phyloP scores from a whole-genome alignment of 2,113 vertebrate species.

The Protomyctophum bolini region DNA sequence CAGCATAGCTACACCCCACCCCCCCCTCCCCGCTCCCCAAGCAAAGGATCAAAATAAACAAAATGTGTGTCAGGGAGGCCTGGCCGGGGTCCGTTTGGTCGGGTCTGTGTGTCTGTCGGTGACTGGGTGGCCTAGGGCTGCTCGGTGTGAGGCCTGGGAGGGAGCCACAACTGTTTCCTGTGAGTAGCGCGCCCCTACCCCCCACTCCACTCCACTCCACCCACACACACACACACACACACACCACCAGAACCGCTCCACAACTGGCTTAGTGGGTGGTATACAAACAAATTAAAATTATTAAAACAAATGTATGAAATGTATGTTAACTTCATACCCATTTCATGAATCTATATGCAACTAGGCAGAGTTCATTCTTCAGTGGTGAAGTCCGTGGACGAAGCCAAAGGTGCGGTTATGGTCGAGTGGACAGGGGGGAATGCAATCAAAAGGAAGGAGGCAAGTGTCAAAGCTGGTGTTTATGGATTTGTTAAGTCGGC shows the following conservation, averaged over 20 bases:
- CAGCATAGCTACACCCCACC: neutral
- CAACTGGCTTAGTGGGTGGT: constrained; percentile 81
- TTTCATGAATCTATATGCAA: no score
- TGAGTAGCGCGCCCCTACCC: constrained; percentile 69
- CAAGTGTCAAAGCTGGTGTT: constrained; percentile 20
- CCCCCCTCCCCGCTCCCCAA: constrained; percentile 10
- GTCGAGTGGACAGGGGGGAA: constrained; percentile 75
- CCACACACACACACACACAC: no score
- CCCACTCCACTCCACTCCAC: constrained; percentile 25
- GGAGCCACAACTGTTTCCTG: constrained; percentile 82
- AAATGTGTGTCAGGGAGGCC: constrained; percentile 66
- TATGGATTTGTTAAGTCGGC: neutral
- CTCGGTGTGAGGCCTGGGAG: constrained; percentile 82
- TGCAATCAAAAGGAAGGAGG: constrained; percentile 71
- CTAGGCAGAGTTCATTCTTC: constrained; percentile 76
- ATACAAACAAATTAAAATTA: no score
- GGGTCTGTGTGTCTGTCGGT: constrained; percentile 74
- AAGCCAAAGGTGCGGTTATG: constrained; percentile 49
- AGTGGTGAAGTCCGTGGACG: constrained; percentile 58
- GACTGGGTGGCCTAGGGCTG: constrained; percentile 80
- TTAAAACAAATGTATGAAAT: neutral
- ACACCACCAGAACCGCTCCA: constrained; percentile 58
- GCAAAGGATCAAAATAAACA: constrained; percentile 83
- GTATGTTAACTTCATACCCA: no score
- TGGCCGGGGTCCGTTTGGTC: constrained; percentile 67